Base-by-base conservation (phyloP, 2,113 vertebrate species). In the Micromys minutus region DNA sequence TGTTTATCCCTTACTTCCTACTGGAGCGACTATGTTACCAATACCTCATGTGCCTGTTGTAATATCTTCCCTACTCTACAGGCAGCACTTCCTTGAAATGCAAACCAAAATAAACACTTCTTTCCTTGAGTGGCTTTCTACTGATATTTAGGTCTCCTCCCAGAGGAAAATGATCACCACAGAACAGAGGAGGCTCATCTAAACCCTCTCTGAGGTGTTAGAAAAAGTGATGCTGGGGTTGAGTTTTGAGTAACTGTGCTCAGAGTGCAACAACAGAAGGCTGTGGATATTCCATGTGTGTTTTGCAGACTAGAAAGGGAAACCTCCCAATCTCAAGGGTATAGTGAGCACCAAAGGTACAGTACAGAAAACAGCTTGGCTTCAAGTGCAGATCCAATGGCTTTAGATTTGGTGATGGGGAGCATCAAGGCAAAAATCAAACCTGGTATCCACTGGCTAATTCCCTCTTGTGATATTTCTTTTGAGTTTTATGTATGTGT, bases 121-220 rank as follows among this genome's bases (percentile, higher is more conserved):
- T 57, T 55, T 59, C 50, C 16, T 74, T 74, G n/a, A 42, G 52
- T 34, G 4, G 36, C 50, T 29, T 69, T 52, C 39, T 26, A 59
- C 50, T 19, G 0, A 74, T 57, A 69, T n/a, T 26, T 57, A 57
- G 31, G 8, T 74, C 52, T 59, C 34, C 11, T 8, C 5, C 24
- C 31, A n/a, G 26, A 59, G 24, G 4, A 74, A 9, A 42, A 21
- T 42, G 16, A 31, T 17, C 8, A 55, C 6, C 34, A 76, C 22
- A 34, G 29, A 47, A 4, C 11, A 21, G 17, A 2, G 0, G 0
- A 17, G 1, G 6, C 72, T 2, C 6, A 50, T 5, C 13, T 75
- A 16, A 10, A 47, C 11, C 19, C 24, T 19, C 11, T 5, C 0
- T 1, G 83, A 50, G 22, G 10, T 26, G 0, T 72, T 26, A 90